These are phyloP conservation scores for Sylvietta virens DNA, from an alignment of 2,113 vertebrate species.

Conservation along the genomic window DNA sequence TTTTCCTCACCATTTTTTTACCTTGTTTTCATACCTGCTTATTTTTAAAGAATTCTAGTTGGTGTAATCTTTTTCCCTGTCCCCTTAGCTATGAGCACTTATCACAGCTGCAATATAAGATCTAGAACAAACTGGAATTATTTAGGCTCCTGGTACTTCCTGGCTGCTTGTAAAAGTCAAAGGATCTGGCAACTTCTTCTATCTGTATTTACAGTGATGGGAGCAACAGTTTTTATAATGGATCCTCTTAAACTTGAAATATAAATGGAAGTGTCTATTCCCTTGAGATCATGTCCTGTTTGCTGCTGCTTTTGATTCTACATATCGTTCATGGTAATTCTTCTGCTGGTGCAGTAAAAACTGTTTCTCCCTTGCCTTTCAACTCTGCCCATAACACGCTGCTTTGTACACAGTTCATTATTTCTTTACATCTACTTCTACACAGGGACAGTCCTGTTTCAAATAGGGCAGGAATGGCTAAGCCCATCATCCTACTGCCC, in stretches of 20 bases:
- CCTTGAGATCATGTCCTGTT: neutral
- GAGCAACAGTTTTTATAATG: neutral
- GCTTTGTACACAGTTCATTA: neutral
- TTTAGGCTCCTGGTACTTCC: neutral
- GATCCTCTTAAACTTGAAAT: neutral
- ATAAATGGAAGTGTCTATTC: neutral
- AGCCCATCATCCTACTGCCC: neutral
- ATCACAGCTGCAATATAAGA: neutral
- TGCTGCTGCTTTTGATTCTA: neutral
- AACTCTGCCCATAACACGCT: fast-evolving
- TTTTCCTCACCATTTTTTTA: neutral
- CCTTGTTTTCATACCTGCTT: neutral
- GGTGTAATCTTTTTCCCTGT: neutral
- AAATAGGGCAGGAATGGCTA: neutral
- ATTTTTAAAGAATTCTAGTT: neutral
- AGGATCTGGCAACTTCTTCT: neutral
- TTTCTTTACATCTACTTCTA: neutral
- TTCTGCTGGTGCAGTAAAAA: neutral
- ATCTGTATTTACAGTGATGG: neutral
- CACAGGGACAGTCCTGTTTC: neutral
- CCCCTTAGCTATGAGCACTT: neutral
- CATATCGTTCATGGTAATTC: neutral
- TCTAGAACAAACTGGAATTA: neutral
- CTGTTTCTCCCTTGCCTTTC: neutral
- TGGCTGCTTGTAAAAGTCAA: neutral